Conservation (phyloP, 2,797 vertebrate genomes). For the Alauda arvensis region DNA sequence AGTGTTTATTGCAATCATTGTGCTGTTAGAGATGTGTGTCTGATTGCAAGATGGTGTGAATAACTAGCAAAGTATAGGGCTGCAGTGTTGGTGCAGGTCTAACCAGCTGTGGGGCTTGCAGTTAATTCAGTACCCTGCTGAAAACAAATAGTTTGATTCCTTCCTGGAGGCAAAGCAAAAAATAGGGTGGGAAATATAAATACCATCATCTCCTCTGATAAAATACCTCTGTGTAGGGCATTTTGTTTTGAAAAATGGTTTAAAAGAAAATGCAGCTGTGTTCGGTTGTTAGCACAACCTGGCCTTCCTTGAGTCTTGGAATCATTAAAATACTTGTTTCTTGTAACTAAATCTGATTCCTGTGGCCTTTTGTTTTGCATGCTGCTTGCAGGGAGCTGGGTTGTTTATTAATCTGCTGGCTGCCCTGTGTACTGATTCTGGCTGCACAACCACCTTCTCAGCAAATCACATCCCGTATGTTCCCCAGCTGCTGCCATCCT, state of each 20-base stretch:
- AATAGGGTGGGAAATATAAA: not conserved
- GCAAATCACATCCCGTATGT: not conserved
- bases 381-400: not conserved
- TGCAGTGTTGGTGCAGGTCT: not conserved
- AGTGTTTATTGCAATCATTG: not conserved
- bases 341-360: not conserved
- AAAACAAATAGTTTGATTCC: not conserved
- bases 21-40: not conserved
- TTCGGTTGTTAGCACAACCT: not conserved
- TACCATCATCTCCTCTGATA: not conserved
- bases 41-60: not conserved
- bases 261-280: not conserved
- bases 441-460: slow-evolving; percentile 1
- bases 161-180: not conserved
- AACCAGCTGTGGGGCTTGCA: not conserved
- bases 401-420: slow-evolving; percentile 17
- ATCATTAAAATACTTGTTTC: not conserved
- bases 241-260: not conserved
- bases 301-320: not conserved
- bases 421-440: not conserved
- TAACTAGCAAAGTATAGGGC: not conserved
- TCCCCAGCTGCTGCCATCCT: slow-evolving; percentile 42
- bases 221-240: not conserved
- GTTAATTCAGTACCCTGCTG: rapidly evolving
- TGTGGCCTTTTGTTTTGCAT: not conserved